phyloP scores from a whole-genome alignment of 2,113 vertebrate genomes.

The Corydoras maculifer region DNA sequence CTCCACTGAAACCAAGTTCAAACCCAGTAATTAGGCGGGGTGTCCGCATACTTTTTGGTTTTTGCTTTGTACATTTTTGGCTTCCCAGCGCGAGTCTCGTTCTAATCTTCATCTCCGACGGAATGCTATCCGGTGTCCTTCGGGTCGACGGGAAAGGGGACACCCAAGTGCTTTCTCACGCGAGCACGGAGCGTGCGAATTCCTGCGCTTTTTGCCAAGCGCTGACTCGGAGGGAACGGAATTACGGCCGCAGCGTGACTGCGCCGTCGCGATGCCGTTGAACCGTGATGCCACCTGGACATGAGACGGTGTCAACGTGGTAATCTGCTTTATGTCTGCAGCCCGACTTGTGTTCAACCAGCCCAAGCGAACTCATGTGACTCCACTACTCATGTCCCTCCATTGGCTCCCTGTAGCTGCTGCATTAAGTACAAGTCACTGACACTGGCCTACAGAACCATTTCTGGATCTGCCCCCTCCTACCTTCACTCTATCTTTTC shows the following conservation, averaged over 20 bases:
- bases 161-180: slow-evolving; percentile 37
- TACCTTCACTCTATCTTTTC: too few relatives aligned
- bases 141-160: slow-evolving; percentile 31
- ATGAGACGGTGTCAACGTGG: not conserved
- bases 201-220: not conserved
- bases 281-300: not conserved
- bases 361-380: too few relatives aligned
- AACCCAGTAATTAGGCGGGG: not conserved
- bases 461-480: too few relatives aligned
- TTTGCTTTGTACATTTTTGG: not conserved
- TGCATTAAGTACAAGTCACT: too few relatives aligned
- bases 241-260: slow-evolving; percentile 5
- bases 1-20: too few relatives aligned
- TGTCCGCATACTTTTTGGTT: slow-evolving; percentile 1
- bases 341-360: too few relatives aligned
- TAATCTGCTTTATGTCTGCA: not conserved
- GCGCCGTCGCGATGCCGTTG: not conserved
- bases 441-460: too few relatives aligned
- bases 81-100: not conserved
- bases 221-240: not conserved
- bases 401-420: too few relatives aligned
- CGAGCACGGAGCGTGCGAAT: slow-evolving; percentile 22
- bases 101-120: slow-evolving; percentile 3
- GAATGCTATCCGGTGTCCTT: slow-evolving; percentile 32
- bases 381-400: too few relatives aligned